Percentiles rank a stretch among this genome's conserved stretches.
Evolutionary conservation across 2,113 vertebrate genomes (phyloP).

Genomic region (Pungitius pungitius): DNA sequence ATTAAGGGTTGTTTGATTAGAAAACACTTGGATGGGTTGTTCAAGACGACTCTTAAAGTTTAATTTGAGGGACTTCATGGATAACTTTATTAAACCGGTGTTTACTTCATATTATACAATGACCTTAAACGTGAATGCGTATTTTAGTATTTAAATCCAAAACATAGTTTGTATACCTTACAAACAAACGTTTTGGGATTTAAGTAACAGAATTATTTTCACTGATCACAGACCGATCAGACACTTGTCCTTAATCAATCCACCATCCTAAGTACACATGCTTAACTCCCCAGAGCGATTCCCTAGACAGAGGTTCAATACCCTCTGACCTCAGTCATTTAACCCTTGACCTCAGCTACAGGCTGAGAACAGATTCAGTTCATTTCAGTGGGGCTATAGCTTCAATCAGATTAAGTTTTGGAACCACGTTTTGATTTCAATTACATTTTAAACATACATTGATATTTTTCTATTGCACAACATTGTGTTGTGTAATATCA

Average conservation of each 20-base stretch:
- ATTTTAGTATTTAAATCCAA: neutral
- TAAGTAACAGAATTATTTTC: neutral
- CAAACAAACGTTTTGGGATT: neutral
- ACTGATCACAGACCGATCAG: slow-evolving; percentile 26
- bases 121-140: neutral
- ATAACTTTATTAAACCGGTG: neutral
- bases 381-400: slow-evolving; percentile 25
- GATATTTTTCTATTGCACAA: neutral
- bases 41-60: neutral
- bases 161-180: neutral
- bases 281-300: slow-evolving; percentile 62
- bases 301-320: slow-evolving; percentile 54
- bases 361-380: slow-evolving; percentile 32
- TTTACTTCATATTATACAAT: neutral
- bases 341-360: slow-evolving; percentile 80
- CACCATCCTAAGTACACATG: slow-evolving; percentile 48
- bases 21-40: neutral
- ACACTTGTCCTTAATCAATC: slow-evolving; percentile 56
- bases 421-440: neutral
- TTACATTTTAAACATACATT: slow-evolving; percentile 3
- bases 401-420: neutral
- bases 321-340: slow-evolving; percentile 83
- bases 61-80: neutral
- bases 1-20: neutral
- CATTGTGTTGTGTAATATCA: too few species aligned